These are phyloP conservation scores for Geococcyx californianus DNA, from an alignment of 2,113 vertebrate genomes.

Conservation along the genomic window DNA sequence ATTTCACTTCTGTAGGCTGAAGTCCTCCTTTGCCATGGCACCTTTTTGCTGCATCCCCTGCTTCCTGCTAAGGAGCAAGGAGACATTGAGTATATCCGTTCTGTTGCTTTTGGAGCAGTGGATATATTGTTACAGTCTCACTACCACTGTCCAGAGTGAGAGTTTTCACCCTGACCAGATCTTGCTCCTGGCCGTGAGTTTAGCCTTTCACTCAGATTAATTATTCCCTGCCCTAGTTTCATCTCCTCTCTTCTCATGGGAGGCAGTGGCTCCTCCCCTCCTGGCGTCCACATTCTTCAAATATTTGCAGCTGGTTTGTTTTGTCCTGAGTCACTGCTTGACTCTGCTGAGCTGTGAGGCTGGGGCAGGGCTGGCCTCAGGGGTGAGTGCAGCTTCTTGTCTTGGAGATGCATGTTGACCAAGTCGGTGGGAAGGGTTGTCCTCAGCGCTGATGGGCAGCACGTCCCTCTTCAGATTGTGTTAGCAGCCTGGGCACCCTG, in stretches of 20 bases:
- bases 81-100: not conserved
- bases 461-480: not conserved
- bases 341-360: not conserved
- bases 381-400: not conserved
- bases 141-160: not conserved
- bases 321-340: constrained; percentile 44
- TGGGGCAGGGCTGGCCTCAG: not conserved
- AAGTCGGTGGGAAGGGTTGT: accelerated
- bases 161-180: not conserved
- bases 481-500: not conserved
- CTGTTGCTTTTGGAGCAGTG: not conserved
- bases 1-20: not conserved
- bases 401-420: accelerated
- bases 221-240: constrained; percentile 50
- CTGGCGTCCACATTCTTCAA: constrained; percentile 19
- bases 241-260: not conserved
- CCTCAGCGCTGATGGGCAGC: not conserved
- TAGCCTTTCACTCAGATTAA: constrained; percentile 37
- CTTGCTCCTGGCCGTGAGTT: not conserved
- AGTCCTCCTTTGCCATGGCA: not conserved
- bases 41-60: not conserved
- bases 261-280: constrained; percentile 46
- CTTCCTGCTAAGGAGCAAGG: not conserved
- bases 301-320: constrained; percentile 63
- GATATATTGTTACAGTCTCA: not conserved